A percentile compares a stretch with the other conserved stretches of the same genome.
phyloP scores from a whole-genome alignment of 2,888 invertebrate genomes.

The Amphipyra tragopoginis region DNA sequence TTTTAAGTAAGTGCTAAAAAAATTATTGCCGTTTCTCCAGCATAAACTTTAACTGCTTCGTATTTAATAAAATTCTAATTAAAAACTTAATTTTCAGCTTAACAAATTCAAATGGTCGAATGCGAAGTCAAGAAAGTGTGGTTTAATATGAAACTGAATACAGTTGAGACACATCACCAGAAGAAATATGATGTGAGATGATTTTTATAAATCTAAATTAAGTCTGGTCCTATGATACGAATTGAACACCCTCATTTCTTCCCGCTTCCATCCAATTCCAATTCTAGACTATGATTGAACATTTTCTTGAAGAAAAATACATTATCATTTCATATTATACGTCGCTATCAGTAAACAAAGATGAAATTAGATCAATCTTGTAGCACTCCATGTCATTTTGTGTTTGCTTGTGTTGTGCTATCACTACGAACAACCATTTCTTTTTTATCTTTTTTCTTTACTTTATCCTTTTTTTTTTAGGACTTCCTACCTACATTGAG shows the following conservation, averaged over 20 bases:
- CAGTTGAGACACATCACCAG: conserved; percentile 25
- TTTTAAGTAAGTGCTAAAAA: conserved; percentile 28
- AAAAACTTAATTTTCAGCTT: conserved; percentile 41
- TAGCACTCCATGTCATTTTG: no score
- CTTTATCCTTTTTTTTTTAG: conserved; percentile 58
- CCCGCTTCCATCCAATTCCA: no score
- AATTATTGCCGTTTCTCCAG: conserved; percentile 3
- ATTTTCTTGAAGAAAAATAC: no score
- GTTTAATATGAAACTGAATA: conserved; percentile 50
- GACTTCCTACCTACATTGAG: conserved; percentile 68
- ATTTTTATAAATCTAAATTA: neutral
- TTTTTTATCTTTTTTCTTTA: no score
- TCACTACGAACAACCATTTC: no score
- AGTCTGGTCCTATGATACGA: neutral
- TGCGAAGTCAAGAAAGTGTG: neutral
- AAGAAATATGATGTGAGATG: conserved; percentile 57
- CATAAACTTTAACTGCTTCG: conserved; percentile 30
- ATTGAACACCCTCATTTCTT: neutral
- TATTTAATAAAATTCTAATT: conserved; percentile 29
- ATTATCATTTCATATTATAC: no score
- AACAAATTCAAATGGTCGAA: conserved; percentile 11
- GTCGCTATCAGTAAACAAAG: no score
- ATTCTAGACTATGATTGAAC: no score
- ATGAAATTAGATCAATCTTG: no score
- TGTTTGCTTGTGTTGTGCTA: no score